Evolutionary conservation across 2,797 vertebrate genomes (phyloP).

Genomic region (Myripristis jacobus): DNA sequence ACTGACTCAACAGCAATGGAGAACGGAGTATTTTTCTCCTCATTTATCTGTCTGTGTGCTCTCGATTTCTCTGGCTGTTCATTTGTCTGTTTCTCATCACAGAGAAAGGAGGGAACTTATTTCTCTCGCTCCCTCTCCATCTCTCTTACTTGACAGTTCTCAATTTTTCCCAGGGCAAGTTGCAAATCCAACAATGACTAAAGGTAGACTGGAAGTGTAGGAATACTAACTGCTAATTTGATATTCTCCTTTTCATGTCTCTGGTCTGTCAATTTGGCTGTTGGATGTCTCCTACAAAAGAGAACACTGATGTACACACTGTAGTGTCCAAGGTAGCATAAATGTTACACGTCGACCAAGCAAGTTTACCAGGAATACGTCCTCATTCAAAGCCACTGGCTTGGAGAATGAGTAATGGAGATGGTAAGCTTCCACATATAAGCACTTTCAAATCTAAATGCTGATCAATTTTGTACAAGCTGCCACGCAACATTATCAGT

Average conservation of each 20-base stretch:
- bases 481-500: too few relatives aligned
- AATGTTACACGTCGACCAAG: constrained; percentile 51
- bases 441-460: constrained; percentile 4
- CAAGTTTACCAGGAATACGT: constrained; percentile 26
- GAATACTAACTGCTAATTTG: constrained; percentile 63
- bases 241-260: constrained; percentile 65
- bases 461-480: background rate
- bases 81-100: constrained; percentile 54
- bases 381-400: constrained; percentile 27
- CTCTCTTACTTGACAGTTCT: constrained; percentile 35
- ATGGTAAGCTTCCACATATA: constrained; percentile 17
- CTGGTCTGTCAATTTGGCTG: constrained; percentile 43
- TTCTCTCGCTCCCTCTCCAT: constrained; percentile 13
- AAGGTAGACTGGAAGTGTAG: constrained; percentile 51
- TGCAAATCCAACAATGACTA: constrained; percentile 71
- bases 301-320: constrained; percentile 13
- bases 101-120: constrained; percentile 34
- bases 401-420: constrained; percentile 5
- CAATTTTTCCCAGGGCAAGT: constrained; percentile 49
- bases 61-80: constrained; percentile 50
- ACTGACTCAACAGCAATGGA: constrained; percentile 47
- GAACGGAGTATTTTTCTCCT: constrained; percentile 53
- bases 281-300: constrained; percentile 57
- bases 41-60: constrained; percentile 63
- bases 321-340: constrained; percentile 30